Conservation (phyloP, 1,140 invertebrate genomes). For the Anoplophora glabripennis region DNA sequence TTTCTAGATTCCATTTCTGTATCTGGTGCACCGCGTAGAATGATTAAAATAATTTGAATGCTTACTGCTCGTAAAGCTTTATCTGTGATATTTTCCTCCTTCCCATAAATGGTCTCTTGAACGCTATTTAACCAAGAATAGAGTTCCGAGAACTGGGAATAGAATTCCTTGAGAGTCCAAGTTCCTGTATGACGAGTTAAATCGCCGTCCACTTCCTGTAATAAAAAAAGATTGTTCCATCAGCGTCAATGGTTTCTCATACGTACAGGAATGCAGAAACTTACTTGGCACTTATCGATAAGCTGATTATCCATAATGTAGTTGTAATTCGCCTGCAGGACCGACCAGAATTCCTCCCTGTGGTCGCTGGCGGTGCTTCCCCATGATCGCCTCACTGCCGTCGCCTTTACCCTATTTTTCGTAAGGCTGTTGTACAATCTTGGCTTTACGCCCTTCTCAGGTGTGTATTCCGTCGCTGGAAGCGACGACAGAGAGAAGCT, state of each 20-base stretch:
- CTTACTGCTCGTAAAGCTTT: constrained; percentile 66
- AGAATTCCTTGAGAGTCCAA: constrained; percentile 75
- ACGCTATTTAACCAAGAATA: constrained; percentile 77
- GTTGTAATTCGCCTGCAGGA: constrained; percentile 83
- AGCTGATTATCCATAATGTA: constrained; percentile 93
- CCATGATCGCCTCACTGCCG: constrained; percentile 60
- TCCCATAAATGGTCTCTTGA: constrained; percentile 71
- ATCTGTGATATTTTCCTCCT: constrained; percentile 67
- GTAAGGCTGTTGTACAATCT: constrained; percentile 67
- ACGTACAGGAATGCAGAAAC: constrained; percentile 16
- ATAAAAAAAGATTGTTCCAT: constrained; percentile 22
- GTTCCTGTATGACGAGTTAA: constrained; percentile 63
- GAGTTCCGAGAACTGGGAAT: constrained; percentile 75
- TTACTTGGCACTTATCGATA: constrained; percentile 80
- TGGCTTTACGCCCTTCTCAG: constrained; percentile 53
- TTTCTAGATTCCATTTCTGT: constrained; percentile 9
- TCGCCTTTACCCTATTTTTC: constrained; percentile 55
- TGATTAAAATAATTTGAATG: constrained; percentile 18
- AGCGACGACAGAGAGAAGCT: constrained; percentile 59
- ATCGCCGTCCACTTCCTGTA: constrained; percentile 77
- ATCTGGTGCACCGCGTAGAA: too few relatives aligned
- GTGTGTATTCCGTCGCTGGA: constrained; percentile 44
- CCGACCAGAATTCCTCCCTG: constrained; percentile 85
- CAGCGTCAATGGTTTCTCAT: not conserved
- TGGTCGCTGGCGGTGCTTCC: constrained; percentile 62